These are phyloP conservation scores for Aspidapion aeneum DNA, from an alignment of 2,888 invertebrate species.

Conservation along the genomic window DNA sequence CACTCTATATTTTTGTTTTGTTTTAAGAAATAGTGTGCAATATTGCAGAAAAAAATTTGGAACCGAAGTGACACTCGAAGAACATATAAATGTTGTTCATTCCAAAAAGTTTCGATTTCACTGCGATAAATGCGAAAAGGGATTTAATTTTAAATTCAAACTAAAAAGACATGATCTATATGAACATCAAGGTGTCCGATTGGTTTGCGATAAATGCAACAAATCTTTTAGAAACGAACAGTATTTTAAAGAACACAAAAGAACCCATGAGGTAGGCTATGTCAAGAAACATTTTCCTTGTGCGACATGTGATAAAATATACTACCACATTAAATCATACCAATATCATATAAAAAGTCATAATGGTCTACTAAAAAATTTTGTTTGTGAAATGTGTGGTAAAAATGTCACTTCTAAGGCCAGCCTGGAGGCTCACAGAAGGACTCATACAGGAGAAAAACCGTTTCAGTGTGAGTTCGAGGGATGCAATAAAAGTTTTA, in stretches of 20 bases:
- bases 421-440: constrained; percentile 22
- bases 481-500: constrained; percentile 46
- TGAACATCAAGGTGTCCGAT: constrained; percentile 32
- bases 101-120: constrained; percentile 46
- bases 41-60: constrained; percentile 30
- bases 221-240: constrained; percentile 34
- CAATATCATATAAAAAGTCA: constrained; percentile 25
- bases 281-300: too few species aligned
- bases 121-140: constrained; percentile 34
- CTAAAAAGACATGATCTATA: constrained; percentile 29
- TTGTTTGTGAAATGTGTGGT: constrained; percentile 25
- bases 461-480: constrained; percentile 40
- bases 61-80: constrained; percentile 25
- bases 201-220: constrained; percentile 31
- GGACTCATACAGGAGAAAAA: constrained; percentile 36
- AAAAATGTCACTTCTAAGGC: constrained; percentile 24
- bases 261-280: constrained; percentile 28
- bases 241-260: constrained; percentile 29
- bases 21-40: too few species aligned
- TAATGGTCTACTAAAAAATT: constrained; percentile 16
- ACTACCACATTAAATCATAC: constrained; percentile 22
- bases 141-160: constrained; percentile 30
- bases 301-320: too few species aligned
- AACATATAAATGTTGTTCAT: constrained; percentile 41
- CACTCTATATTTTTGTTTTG: too few species aligned